A percentile compares a stretch with the other conserved stretches of the same genome.
These are phyloP conservation scores for Drosophila ustulata DNA, from an alignment of 2,888 invertebrate genomes.

Conservation along the genomic window DNA sequence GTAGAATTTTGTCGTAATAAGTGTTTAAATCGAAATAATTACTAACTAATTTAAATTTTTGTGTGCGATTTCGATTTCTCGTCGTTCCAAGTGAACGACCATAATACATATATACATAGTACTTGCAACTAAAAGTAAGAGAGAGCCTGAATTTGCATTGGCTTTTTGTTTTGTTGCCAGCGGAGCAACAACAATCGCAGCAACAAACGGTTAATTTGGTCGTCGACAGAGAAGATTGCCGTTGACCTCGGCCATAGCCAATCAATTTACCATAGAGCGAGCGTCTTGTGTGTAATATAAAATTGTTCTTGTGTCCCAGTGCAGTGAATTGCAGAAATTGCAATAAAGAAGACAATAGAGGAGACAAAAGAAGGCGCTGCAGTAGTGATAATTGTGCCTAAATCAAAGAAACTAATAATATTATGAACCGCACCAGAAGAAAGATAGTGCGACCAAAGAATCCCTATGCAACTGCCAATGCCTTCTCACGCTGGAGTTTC, in stretches of 20 bases:
- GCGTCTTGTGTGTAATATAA: slow-evolving; percentile 29
- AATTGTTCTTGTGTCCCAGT: slow-evolving; percentile 15
- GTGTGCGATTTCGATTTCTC: slow-evolving; percentile 13
- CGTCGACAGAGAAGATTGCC: slow-evolving; percentile 23
- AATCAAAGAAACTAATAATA: slow-evolving; percentile 58
- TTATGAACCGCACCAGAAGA: slow-evolving; percentile 84
- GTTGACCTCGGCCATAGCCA: slow-evolving; percentile 66
- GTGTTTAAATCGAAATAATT: slow-evolving; percentile 48
- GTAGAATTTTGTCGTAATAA: slow-evolving; percentile 31
- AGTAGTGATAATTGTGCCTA: slow-evolving; percentile 37
- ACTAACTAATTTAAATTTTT: slow-evolving; percentile 23
- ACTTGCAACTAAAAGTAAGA: slow-evolving; percentile 5
- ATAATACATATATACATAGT: slow-evolving; percentile 13
- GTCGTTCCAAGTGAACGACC: neutral
- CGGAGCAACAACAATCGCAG: slow-evolving; percentile 23
- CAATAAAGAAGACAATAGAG: slow-evolving; percentile 23
- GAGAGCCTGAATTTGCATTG: slow-evolving; percentile 21
- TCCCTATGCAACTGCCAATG: slow-evolving; percentile 88
- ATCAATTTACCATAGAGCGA: slow-evolving; percentile 43
- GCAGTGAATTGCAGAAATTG: slow-evolving; percentile 14
- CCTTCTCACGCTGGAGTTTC: slow-evolving; percentile 88
- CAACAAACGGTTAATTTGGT: slow-evolving; percentile 58
- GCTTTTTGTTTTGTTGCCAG: slow-evolving; percentile 22
- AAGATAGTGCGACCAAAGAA: slow-evolving; percentile 86
- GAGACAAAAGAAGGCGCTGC: slow-evolving; percentile 1